A percentile compares a stretch with the other conserved stretches of the same genome.
Evolutionary conservation across 30 jellyfish, hydroid and myxozoan species (phyloP).

Genomic region (Turritopsis rubra): DNA sequence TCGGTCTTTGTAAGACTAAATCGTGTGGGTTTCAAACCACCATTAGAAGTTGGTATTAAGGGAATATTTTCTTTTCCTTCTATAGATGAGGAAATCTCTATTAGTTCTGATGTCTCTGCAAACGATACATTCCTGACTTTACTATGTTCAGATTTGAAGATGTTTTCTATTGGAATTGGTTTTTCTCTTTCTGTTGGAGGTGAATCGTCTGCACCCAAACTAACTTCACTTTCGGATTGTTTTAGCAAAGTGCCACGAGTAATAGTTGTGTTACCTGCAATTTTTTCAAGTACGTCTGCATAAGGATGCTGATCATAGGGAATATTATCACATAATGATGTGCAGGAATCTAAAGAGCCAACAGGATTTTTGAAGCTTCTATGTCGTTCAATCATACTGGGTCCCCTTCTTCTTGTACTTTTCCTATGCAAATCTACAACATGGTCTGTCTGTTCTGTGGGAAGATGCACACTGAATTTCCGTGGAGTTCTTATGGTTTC

Average conservation of each 20-base stretch:
- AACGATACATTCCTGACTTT: neutral
- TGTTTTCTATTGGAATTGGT: neutral
- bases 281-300: constrained; percentile 67
- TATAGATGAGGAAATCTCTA: neutral
- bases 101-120: neutral
- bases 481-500: neutral
- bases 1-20: neutral
- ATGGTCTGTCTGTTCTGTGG: neutral
- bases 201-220: neutral
- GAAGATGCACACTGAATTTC: neutral
- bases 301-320: constrained; percentile 58
- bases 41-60: neutral
- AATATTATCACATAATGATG: constrained; percentile 1
- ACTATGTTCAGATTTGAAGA: neutral
- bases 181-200: neutral
- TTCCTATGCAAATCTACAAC: neutral
- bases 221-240: neutral
- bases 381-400: constrained; percentile 4
- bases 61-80: neutral
- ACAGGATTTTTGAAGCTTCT: neutral
- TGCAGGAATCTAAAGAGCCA: neutral
- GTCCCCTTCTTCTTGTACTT: neutral
- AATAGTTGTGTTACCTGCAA: constrained; percentile 93
- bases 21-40: neutral
- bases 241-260: constrained; percentile 91